phyloP scores from a whole-genome alignment of 2,797 vertebrate species.

The Aphelocoma californica region DNA sequence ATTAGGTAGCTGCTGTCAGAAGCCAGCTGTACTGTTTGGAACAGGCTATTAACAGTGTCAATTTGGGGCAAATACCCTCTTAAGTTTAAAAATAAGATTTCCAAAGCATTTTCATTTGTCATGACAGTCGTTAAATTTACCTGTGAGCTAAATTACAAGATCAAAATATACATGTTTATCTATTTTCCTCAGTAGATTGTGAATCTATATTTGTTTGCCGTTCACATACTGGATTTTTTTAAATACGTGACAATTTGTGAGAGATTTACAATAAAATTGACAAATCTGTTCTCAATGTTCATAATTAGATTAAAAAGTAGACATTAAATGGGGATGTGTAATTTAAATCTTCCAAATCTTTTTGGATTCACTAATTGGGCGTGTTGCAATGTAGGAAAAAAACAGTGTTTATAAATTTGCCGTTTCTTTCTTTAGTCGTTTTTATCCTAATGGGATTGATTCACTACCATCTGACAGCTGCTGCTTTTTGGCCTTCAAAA shows the following conservation, averaged over 20 bases:
- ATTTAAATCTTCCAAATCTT: background rate
- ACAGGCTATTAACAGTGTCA: background rate
- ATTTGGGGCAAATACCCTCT: background rate
- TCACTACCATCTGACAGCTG: background rate
- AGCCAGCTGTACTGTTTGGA: background rate
- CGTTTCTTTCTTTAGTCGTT: background rate
- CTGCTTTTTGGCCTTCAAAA: background rate
- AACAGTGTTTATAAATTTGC: background rate
- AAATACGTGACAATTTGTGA: background rate
- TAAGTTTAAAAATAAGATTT: background rate
- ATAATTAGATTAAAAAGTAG: background rate
- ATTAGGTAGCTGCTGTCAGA: background rate
- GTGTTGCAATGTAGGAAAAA: background rate
- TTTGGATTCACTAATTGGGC: background rate
- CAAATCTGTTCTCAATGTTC: background rate
- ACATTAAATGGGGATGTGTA: background rate
- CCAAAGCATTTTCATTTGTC: background rate
- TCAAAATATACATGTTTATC: background rate
- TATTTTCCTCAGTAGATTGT: background rate
- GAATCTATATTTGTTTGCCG: background rate
- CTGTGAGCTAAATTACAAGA: background rate
- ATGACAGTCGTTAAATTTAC: background rate
- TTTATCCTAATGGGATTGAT: background rate
- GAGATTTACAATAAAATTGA: background rate
- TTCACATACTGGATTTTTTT: background rate